Conservation (phyloP, 2,113 vertebrate species). For the Pao palembangensis region DNA sequence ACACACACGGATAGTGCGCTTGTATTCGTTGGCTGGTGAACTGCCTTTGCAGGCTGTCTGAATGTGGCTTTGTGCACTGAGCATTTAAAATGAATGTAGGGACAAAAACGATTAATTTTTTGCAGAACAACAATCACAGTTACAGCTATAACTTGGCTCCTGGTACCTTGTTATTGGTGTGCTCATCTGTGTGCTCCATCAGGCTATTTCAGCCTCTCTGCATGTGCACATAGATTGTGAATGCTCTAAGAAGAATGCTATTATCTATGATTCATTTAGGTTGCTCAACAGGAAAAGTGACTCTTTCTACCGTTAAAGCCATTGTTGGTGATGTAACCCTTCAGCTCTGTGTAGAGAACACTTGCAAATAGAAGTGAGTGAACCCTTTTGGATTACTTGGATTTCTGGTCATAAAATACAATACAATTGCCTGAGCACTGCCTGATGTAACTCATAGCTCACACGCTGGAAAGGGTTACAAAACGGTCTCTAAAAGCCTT, state of each 20-base stretch:
- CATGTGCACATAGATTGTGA: conserved; percentile 1
- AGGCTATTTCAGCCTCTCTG: neutral
- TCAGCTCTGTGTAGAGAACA: conserved; percentile 14
- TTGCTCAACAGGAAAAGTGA: conserved; percentile 56
- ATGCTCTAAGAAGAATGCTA: conserved; percentile 17
- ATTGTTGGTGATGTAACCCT: conserved; percentile 6
- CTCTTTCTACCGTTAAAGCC: conserved; percentile 20
- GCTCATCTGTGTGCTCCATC: neutral
- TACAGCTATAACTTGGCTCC: neutral
- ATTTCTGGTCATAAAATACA: too few species aligned
- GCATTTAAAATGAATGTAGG: conserved; percentile 8
- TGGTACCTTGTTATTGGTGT: too few species aligned
- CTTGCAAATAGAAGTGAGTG: too few species aligned
- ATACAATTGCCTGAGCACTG: too few species aligned
- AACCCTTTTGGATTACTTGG: too few species aligned
- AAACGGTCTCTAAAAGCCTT: too few species aligned
- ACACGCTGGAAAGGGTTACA: too few species aligned
- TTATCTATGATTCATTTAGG: conserved; percentile 24
- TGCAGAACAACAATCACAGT: too few species aligned
- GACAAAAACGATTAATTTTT: neutral
- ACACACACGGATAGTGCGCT: conserved; percentile 12
- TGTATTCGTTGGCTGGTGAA: conserved; percentile 31
- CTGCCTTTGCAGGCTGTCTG: conserved; percentile 28
- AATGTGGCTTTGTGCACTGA: conserved; percentile 6
- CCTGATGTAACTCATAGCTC: too few species aligned